phyloP scores from a whole-genome alignment of 2,797 vertebrate species.

The Enteromius radiatus region DNA sequence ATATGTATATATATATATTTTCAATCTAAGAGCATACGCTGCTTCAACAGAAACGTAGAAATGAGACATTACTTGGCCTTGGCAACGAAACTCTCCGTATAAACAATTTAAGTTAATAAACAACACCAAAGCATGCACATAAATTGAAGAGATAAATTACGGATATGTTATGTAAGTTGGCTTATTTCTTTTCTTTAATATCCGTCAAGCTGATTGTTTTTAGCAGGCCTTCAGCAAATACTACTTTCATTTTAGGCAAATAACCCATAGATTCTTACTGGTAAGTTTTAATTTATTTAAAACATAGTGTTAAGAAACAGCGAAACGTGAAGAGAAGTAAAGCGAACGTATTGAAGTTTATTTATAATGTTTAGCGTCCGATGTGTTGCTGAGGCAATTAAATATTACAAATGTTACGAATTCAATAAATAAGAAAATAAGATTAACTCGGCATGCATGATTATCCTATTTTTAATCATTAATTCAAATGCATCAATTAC shows the following conservation, averaged over 20 bases:
- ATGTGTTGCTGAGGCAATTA: not conserved
- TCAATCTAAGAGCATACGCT: not conserved
- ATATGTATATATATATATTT: not conserved
- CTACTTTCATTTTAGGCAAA: not conserved
- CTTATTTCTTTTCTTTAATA: not conserved
- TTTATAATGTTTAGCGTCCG: not conserved
- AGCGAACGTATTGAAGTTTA: not conserved
- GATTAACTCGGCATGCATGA: not conserved
- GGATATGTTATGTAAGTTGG: not conserved
- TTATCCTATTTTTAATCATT: not conserved
- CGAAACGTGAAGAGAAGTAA: not conserved
- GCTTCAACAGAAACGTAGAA: not conserved
- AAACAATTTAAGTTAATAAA: constrained; percentile 17
- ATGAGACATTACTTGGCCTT: not conserved
- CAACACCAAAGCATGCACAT: not conserved
- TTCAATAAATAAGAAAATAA: constrained; percentile 21
- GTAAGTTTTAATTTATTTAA: not conserved
- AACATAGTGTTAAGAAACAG: not conserved
- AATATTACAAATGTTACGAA: constrained; percentile 22
- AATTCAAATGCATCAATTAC: not conserved
- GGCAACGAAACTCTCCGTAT: not conserved
- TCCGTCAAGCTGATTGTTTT: constrained; percentile 10
- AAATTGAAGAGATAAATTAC: not conserved
- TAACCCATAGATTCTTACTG: not conserved
- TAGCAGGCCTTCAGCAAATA: constrained; percentile 22